Base-by-base conservation (phyloP, 2,113 vertebrate species). In the Typhlomys cinereus region DNA sequence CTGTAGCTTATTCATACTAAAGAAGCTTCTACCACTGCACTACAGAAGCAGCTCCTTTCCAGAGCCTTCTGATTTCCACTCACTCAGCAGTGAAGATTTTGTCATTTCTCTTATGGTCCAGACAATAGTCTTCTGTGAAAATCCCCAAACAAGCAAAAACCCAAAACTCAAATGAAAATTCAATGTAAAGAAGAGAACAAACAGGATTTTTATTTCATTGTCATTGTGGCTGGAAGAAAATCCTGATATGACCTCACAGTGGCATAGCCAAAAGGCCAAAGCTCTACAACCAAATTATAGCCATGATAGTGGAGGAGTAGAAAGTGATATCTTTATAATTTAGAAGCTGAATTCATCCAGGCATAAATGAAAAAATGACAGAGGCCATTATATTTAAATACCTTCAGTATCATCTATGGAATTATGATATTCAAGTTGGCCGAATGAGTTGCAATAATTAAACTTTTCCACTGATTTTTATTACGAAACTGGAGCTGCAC, bases 401-500 rank as follows among this genome's bases (percentile, higher is more conserved):
- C 54, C 50, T 82, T 90, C 23, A 39, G 48, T 20, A 36, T 34
- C 69, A 84, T 7, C 25, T n/a, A 15, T 2, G 64, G 15, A 70
- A 46, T 2, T 70, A 7, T 59, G 71, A n/a, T 62, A 84, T 66
- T 29, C 85, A 81, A 80, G 14, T 2, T 71, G 23, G 54, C 1
- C 10, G 23, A 88, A 36, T 46, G 7, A 41, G 69, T 84, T 74
- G 74, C 31, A 50, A 13, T 41, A 44, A 64, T 25, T 66, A 52
- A 76, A 62, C 59, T n/a, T 92, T 84, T 81, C 34, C 46, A 90
- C 25, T 80, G 46, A 75, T 69, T 90, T 80, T 71, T 74, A 48
- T 70, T 84, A 48, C 70, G 52, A 76, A 93, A 90, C 15, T 52
- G 41, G 82, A 85, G 29, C 39, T 57, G 48, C 11, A 14, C 66